Base-by-base conservation (phyloP, 2,113 vertebrate species). In the Turnix velox region DNA sequence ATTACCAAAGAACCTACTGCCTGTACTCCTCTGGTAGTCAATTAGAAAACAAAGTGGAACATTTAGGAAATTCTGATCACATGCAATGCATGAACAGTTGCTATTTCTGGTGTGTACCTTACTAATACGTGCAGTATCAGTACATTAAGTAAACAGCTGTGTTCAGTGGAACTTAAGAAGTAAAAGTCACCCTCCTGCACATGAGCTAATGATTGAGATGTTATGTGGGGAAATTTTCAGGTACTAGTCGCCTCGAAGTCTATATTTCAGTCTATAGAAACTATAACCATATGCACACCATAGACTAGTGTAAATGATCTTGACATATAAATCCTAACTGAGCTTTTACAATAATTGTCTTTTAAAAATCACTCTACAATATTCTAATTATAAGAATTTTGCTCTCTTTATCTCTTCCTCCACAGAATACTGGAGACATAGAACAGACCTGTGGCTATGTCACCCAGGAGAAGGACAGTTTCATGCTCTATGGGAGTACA, bases 41-140 rank as follows among this genome's bases (percentile, higher is more conserved):
- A 87, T 87, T 94, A 85, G 63, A 85, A 85, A 94, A 93, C 85
- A 90, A 89, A 95, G 84, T 45, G 59, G 69, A 88, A 91, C 79
- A 86, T 93, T 94, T 87, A 93, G 69, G 85, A 92, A 93, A 87
- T 88, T 81, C 61, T 72, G 69, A 82, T 90, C 69, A 51, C 42
- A 88, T 14, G 77, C 18, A 83, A 77, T 67, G 65, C 67, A 39
- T 68, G 88, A 94, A 91, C 68, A 62, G 79, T 42, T 93, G 63
- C 31, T 42, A 93, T 93, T 87, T 49, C 91, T 91, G 40, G 18
- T 88, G 72, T 69, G 43, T 94, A 73, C 78, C 89, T 91, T 94
- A 81, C 39, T 95, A 89, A 96, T 92, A 42, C 46, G 48, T 63
- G 8, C 84, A 42, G 22, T 54, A 84, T 20, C 48, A 68, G 72